A percentile compares a stretch with the other conserved stretches of the same genome.
These are phyloP conservation scores for Athalia cordata DNA, from an alignment of 2,888 invertebrate genomes.

Conservation along the genomic window DNA sequence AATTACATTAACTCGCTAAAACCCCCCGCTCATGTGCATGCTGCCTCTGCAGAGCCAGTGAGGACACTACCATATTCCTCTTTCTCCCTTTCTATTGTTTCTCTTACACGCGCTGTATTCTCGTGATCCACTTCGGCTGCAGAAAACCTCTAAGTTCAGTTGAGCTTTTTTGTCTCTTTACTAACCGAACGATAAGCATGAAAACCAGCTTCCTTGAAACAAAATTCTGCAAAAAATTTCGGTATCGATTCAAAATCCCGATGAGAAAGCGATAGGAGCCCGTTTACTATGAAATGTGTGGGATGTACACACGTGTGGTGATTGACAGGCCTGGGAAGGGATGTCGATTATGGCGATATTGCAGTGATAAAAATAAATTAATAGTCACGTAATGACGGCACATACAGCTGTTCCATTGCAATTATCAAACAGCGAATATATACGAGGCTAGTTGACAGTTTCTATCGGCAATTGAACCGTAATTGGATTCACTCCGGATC, in stretches of 20 bases:
- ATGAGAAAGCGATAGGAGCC: too few relatives aligned
- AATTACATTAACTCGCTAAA: constrained; percentile 64
- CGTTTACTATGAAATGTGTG: too few relatives aligned
- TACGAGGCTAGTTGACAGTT: constrained; percentile 8
- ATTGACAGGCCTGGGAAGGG: constrained; percentile 10
- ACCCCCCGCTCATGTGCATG: constrained; percentile 4
- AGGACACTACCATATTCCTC: not conserved
- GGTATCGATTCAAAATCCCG: too few relatives aligned
- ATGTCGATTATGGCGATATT: constrained; percentile 8
- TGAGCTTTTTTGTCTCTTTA: too few relatives aligned
- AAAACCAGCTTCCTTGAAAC: too few relatives aligned
- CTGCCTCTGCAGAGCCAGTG: not conserved
- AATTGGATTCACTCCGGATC: constrained; percentile 8
- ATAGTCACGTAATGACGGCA: not conserved
- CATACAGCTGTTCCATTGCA: not conserved
- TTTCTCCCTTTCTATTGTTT: not conserved
- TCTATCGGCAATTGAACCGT: constrained; percentile 3
- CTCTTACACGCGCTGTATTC: too few relatives aligned
- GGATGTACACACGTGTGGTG: not conserved
- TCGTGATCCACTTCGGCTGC: too few relatives aligned
- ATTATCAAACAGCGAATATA: not conserved
- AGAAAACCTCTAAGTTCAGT: too few relatives aligned
- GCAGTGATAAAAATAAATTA: constrained; percentile 15
- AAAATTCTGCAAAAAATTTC: too few relatives aligned
- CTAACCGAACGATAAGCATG: too few relatives aligned